Percentiles rank a stretch among this genome's conserved stretches.
Evolutionary conservation across 2,113 vertebrate species (phyloP).

Genomic region (Paralichthys olivaceus): DNA sequence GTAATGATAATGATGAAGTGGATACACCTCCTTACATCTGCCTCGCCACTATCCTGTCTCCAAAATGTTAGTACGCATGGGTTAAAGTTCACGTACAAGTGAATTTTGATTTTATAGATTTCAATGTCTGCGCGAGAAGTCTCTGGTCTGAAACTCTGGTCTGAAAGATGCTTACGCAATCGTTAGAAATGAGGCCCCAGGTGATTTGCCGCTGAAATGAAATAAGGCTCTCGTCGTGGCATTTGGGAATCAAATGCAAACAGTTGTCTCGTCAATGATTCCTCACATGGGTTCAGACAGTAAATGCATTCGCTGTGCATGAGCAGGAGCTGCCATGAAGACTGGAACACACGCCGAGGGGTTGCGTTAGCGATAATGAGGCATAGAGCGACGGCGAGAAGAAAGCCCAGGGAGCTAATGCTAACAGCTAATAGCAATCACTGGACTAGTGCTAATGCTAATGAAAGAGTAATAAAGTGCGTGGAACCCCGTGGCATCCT

Average conservation of each 20-base stretch:
- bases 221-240: constrained; percentile 10
- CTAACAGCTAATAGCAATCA: constrained; percentile 44
- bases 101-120: too few species aligned
- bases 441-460: constrained; percentile 47
- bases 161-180: too few species aligned
- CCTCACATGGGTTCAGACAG: constrained; percentile 19
- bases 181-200: not conserved
- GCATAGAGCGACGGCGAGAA: constrained; percentile 21
- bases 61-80: too few species aligned
- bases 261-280: not conserved
- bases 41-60: too few species aligned
- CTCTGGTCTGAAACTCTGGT: too few species aligned
- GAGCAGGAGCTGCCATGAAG: constrained; percentile 39
- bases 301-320: constrained; percentile 4
- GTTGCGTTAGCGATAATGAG: constrained; percentile 43
- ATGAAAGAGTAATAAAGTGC: constrained; percentile 46
- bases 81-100: too few species aligned
- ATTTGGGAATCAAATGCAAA: constrained; percentile 21
- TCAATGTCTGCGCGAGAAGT: too few species aligned
- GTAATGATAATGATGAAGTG: too few species aligned
- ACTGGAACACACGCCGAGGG: constrained; percentile 26
- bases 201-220: constrained; percentile 29
- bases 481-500: constrained; percentile 34
- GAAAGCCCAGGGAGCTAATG: constrained; percentile 37
- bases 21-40: too few species aligned